Percentiles rank a stretch among this genome's conserved stretches.
Evolutionary conservation across 2,113 vertebrate species (phyloP).

Genomic region (Numida meleagris): DNA sequence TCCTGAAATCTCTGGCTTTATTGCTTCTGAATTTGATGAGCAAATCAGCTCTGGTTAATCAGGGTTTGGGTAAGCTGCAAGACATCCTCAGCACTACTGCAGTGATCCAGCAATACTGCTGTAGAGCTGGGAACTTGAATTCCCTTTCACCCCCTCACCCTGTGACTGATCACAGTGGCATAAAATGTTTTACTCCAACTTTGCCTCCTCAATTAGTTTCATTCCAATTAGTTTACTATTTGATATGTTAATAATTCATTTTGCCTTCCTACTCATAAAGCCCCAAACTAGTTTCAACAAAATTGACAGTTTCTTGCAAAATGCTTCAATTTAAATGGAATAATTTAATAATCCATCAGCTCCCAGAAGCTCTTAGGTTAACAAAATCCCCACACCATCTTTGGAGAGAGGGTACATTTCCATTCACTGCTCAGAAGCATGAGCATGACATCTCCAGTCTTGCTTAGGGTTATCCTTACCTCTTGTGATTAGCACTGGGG

Average conservation of each 20-base stretch:
- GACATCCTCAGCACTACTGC: neutral
- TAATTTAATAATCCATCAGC: neutral
- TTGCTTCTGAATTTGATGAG: neutral
- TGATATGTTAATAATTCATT: neutral
- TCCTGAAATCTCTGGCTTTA: neutral
- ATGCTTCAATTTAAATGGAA: neutral
- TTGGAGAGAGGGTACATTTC: neutral
- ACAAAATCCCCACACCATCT: accelerated
- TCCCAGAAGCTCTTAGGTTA: neutral
- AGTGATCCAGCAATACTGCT: neutral
- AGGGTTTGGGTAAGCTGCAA: neutral
- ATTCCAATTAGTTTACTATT: neutral
- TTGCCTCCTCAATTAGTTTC: neutral
- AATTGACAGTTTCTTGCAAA: neutral
- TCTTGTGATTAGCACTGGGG: neutral
- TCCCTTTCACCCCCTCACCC: neutral
- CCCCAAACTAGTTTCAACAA: neutral
- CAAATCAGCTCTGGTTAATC: neutral
- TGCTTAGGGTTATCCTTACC: neutral
- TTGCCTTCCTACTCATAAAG: neutral
- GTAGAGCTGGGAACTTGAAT: neutral
- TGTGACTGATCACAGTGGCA: neutral
- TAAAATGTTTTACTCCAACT: neutral
- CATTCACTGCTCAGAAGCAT: neutral
- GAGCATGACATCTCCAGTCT: neutral